Percentiles rank a stretch among this genome's conserved stretches.
Conservation (phyloP, 2,888 invertebrate species). For the Acleris sparsana region DNA sequence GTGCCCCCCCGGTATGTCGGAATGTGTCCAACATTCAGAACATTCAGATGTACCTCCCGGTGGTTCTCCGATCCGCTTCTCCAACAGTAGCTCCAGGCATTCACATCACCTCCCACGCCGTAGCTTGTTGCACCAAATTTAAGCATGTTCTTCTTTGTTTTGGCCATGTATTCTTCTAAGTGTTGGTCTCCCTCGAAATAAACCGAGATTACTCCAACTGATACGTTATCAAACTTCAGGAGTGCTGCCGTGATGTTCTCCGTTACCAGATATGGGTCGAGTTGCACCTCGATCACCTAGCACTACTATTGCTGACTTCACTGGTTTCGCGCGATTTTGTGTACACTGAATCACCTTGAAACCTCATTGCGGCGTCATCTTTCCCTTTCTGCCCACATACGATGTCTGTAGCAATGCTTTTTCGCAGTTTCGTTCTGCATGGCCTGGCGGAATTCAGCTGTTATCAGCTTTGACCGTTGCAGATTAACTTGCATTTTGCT, state of each 20-base stretch:
- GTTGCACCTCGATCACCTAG: slow-evolving; percentile 36
- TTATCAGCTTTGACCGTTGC: slow-evolving; percentile 41
- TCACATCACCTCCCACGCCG: slow-evolving; percentile 29
- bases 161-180: slow-evolving; percentile 38
- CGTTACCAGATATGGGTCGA: slow-evolving; percentile 41
- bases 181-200: slow-evolving; percentile 30
- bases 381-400: slow-evolving; percentile 41
- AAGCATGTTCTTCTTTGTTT: neutral
- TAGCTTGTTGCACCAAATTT: neutral
- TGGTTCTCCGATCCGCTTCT: slow-evolving; percentile 13
- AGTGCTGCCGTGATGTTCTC: slow-evolving; percentile 41
- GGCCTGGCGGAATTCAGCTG: slow-evolving; percentile 39
- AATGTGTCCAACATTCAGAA: neutral
- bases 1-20: slow-evolving; percentile 21
- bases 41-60: too few relatives aligned
- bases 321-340: slow-evolving; percentile 39
- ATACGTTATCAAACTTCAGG: slow-evolving; percentile 21
- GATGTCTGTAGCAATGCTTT: slow-evolving; percentile 47
- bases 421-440: slow-evolving; percentile 18
- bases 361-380: slow-evolving; percentile 37
- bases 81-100: slow-evolving; percentile 34
- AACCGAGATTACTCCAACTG: slow-evolving; percentile 39
- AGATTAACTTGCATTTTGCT: slow-evolving; percentile 45
- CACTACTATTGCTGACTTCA: slow-evolving; percentile 43
- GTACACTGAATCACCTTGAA: slow-evolving; percentile 42